phyloP scores from a whole-genome alignment of 1,140 invertebrate genomes.

The Zaprionus capensis region DNA sequence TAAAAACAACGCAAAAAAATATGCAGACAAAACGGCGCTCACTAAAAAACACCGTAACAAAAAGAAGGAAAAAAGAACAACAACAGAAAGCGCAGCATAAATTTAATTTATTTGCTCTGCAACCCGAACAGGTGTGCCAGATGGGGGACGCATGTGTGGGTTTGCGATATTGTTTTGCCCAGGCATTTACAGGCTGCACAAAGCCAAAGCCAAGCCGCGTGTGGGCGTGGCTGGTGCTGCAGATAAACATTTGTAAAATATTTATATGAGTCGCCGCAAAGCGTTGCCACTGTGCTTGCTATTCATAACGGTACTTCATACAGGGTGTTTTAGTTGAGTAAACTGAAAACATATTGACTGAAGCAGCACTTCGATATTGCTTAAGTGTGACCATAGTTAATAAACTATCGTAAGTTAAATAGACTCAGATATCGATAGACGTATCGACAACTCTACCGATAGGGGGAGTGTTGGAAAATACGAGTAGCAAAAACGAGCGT shows the following conservation, averaged over 20 bases:
- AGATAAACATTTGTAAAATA: constrained; percentile 74
- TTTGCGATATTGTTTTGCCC: constrained; percentile 40
- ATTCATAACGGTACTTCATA: neutral
- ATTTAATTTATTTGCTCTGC: constrained; percentile 75
- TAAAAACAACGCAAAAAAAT: constrained; percentile 48
- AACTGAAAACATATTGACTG: no score
- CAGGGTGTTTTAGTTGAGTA: neutral
- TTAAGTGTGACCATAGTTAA: no score
- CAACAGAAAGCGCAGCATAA: constrained; percentile 68
- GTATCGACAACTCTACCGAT: no score
- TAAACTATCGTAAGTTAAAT: no score
- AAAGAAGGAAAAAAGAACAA: constrained; percentile 20
- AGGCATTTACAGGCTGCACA: constrained; percentile 43
- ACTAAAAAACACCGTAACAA: constrained; percentile 10
- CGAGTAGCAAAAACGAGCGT: no score
- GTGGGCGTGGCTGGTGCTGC: constrained; percentile 21
- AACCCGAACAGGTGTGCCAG: constrained; percentile 58
- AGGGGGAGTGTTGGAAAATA: no score
- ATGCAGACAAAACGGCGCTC: constrained; percentile 21
- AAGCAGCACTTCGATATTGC: no score
- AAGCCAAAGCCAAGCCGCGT: constrained; percentile 44
- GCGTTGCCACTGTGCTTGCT: constrained; percentile 1
- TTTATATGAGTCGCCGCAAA: constrained; percentile 56
- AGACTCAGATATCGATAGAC: no score
- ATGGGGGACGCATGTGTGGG: constrained; percentile 1